Conservation (phyloP, 2,888 invertebrate genomes). For the Hecatera dysodea region DNA sequence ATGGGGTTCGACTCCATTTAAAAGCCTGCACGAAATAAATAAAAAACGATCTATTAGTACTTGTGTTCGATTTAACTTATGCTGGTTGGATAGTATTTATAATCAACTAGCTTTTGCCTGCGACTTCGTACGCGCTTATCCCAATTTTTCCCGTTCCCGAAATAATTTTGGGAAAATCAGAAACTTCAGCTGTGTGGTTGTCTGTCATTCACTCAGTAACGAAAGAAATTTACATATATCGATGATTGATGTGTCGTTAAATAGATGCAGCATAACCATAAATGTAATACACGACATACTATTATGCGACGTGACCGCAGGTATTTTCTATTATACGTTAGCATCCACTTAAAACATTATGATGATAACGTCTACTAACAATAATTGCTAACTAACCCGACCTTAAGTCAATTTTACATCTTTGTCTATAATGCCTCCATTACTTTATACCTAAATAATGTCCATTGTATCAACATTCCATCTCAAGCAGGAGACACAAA, state of each 20-base stretch:
- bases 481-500: too few species aligned
- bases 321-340: neutral
- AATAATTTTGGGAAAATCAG: too few species aligned
- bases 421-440: neutral
- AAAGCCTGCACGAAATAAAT: neutral
- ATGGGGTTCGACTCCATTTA: neutral
- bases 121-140: too few species aligned
- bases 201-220: too few species aligned
- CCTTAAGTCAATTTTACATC: too few species aligned
- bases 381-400: neutral
- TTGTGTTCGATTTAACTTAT: neutral
- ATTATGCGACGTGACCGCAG: neutral
- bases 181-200: too few species aligned
- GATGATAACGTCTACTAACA: neutral
- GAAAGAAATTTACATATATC: too few species aligned
- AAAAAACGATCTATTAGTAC: neutral
- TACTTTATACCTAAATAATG: too few species aligned
- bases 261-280: neutral
- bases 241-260: too few species aligned
- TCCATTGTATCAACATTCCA: too few species aligned
- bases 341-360: constrained; percentile 12
- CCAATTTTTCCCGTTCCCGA: too few species aligned
- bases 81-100: neutral
- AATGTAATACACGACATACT: constrained; percentile 8
- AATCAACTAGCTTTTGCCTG: neutral